Base-by-base conservation (phyloP, 1,140 invertebrate genomes). In the Drosophila setifemur region DNA sequence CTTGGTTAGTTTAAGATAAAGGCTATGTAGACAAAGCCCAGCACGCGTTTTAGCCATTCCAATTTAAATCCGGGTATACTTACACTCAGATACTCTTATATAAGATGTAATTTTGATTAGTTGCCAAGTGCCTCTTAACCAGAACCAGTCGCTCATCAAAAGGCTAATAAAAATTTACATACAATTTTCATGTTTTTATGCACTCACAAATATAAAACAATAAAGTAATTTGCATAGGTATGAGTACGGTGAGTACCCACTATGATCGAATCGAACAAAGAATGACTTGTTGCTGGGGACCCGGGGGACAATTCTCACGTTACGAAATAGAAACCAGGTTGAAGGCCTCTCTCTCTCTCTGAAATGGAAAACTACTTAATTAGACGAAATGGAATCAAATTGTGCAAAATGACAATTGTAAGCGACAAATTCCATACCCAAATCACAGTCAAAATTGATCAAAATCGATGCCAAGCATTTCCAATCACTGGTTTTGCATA, bases 401-500 rank as follows among this genome's bases (percentile, higher is more conserved):
- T 63, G 69, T 69, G 21, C 57, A 40, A 67, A 53, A 52, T 61
- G 37, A 72, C 66, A 81, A 82, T 82, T 82, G 71, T 45, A 55
- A 44, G 57, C 55, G 49, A 55, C 58, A 71, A 71, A 79, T 74
- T 79, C 71, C 77, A 81, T 63, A 50, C 18, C 71, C 53, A 67
- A 60, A 52, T 61, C 21, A 71, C 50, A 68, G 53, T 85, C 81
- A 85, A 85, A 85, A 85, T 86, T 73, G 81, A 73, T 85, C 81
- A 85, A 85, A 81, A 74, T 85, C 72, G 44, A 68, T 49, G 49
- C 55, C 49, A 61, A 73, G 60, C 49, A 87, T 86, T 86, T 87
- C 81, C 81, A 86, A 86, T 86, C 81, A 86, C 25, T 86, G 81
- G 73, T 86, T 86, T 86, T 37, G 72, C 68, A 86, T 73, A 76